Percentiles rank a stretch among this genome's conserved stretches.
phyloP scores from a whole-genome alignment of 2,888 invertebrate species.

The Bursaphelenchus okinawaensis region DNA sequence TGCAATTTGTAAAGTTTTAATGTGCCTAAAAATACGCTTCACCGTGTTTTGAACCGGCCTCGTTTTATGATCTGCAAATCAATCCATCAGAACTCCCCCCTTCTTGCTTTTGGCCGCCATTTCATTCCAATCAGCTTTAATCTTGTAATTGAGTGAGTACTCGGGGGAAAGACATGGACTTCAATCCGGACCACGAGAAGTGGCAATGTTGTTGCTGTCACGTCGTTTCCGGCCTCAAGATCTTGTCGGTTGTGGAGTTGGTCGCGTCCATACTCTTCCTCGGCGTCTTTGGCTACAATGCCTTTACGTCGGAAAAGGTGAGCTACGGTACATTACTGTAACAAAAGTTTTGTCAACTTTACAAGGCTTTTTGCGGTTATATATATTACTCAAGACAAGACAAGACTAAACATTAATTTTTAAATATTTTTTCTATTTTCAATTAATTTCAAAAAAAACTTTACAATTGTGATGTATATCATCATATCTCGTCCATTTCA shows the following conservation, averaged over 20 bases:
- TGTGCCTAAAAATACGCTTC: too few relatives aligned
- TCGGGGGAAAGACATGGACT: constrained; percentile 36
- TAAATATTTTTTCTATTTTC: too few relatives aligned
- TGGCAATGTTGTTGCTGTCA: constrained; percentile 53
- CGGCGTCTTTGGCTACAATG: background rate
- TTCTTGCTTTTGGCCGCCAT: background rate
- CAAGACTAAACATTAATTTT: too few relatives aligned
- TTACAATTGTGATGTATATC: too few relatives aligned
- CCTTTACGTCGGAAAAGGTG: background rate
- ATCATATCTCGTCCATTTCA: too few relatives aligned
- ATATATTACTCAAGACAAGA: too few relatives aligned
- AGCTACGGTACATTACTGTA: too few relatives aligned
- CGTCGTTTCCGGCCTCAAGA: constrained; percentile 37
- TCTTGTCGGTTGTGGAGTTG: constrained; percentile 23
- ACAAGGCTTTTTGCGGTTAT: too few relatives aligned
- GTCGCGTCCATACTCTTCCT: background rate
- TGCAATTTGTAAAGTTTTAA: too few relatives aligned
- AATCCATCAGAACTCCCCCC: background rate
- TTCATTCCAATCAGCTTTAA: background rate
- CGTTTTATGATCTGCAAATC: background rate
- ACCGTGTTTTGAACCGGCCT: too few relatives aligned
- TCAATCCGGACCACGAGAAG: constrained; percentile 44
- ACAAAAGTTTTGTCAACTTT: too few relatives aligned
- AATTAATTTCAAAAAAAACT: too few relatives aligned
- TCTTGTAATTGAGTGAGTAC: constrained; percentile 3